Percentiles rank a stretch among this genome's conserved stretches.
These are phyloP conservation scores for Tylochromis polylepis DNA, from an alignment of 2,113 vertebrate species.

Conservation along the genomic window DNA sequence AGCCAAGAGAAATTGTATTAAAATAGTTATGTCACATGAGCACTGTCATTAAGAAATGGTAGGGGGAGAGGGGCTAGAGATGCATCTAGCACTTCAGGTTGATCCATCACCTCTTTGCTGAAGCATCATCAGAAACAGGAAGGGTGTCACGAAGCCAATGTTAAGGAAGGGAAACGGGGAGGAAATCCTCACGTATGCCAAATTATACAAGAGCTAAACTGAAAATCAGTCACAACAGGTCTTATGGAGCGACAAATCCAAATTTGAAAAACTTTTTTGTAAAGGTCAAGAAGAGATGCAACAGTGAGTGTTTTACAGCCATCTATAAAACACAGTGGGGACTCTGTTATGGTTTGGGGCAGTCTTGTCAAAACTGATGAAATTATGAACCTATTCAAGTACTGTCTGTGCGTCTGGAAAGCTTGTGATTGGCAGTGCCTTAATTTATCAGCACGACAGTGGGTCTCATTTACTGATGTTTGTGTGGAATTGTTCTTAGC, in stretches of 20 bases:
- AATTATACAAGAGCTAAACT: no score
- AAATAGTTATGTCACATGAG: not conserved
- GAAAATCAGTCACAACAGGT: not conserved
- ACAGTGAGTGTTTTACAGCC: not conserved
- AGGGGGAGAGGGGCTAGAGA: not conserved
- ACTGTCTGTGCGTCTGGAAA: not conserved
- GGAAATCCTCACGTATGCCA: not conserved
- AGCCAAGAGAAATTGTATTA: not conserved
- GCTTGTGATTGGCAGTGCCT: no score
- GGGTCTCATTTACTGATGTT: not conserved
- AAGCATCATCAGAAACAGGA: not conserved
- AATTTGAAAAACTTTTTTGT: not conserved
- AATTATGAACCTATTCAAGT: not conserved
- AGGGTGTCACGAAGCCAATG: not conserved
- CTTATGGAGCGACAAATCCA: not conserved
- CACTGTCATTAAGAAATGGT: not conserved
- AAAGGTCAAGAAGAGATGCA: not conserved
- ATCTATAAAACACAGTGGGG: not conserved
- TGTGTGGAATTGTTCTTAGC: not conserved
- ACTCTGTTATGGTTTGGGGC: not conserved
- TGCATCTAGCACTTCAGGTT: not conserved
- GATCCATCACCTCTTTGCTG: no score
- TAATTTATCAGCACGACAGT: not conserved
- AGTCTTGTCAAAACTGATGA: not conserved
- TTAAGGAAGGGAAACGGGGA: not conserved